Evolutionary conservation across 2,797 vertebrate genomes (phyloP).

Genomic region (Vespertilio murinus): DNA sequence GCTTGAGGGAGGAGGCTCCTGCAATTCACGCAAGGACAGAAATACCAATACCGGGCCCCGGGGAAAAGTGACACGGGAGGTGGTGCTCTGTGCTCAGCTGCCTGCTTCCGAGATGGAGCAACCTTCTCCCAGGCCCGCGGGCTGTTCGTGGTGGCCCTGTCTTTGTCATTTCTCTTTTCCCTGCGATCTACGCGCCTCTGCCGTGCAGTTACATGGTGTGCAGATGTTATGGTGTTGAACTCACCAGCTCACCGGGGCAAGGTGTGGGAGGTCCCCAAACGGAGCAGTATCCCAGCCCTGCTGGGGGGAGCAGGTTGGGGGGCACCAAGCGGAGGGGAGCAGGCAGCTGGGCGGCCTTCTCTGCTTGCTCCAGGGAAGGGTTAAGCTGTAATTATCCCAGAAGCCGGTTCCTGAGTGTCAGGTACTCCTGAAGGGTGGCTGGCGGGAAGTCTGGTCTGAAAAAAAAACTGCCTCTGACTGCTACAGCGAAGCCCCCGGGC

Average conservation of each 20-base stretch:
- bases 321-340: accelerated
- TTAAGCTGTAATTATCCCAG: background rate
- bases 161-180: slow-evolving; percentile 58
- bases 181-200: background rate
- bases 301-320: background rate
- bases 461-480: accelerated
- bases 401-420: background rate
- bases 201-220: background rate
- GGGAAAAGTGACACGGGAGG: background rate
- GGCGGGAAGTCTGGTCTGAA: background rate
- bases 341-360: background rate
- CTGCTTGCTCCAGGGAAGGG: background rate
- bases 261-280: background rate
- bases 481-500: background rate
- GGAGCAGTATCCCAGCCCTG: background rate
- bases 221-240: slow-evolving; percentile 2
- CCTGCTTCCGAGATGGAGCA: background rate
- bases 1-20: background rate
- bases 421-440: background rate
- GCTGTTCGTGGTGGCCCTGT: slow-evolving; percentile 24
- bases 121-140: background rate
- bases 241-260: background rate
- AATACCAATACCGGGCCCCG: background rate
- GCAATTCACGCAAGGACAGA: background rate
- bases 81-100: background rate